These are phyloP conservation scores for Prunella fulvescens DNA, from an alignment of 2,113 vertebrate species.

Conservation along the genomic window DNA sequence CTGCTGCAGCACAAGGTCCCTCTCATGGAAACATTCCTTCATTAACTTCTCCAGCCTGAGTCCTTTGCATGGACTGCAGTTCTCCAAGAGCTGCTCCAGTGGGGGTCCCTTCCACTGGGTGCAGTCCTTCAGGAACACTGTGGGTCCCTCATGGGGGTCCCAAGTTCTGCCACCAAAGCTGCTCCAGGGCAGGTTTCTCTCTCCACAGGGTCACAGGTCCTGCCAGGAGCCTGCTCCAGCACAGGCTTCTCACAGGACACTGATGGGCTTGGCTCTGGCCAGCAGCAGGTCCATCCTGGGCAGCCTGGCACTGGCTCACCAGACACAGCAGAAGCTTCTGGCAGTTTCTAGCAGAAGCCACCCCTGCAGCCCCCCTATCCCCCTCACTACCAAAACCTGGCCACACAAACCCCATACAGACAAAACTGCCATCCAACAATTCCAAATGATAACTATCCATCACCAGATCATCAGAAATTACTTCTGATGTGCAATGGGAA, in stretches of 20 bases:
- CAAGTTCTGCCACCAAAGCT: not conserved
- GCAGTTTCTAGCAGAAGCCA: not conserved
- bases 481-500: not conserved
- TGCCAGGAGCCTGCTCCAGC: not conserved
- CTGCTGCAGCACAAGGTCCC: not conserved
- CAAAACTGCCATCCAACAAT: not conserved
- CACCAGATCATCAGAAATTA: not conserved
- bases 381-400: not conserved
- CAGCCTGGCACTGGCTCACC: not conserved
- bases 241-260: not conserved
- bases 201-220: not conserved
- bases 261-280: not conserved
- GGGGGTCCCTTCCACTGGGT: not conserved
- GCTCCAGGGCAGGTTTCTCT: not conserved
- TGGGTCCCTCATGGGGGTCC: fast-evolving
- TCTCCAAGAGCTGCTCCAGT: not conserved
- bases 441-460: not conserved
- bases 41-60: not conserved
- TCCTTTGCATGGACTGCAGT: not conserved
- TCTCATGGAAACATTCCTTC: not conserved
- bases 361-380: not conserved
- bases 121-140: not conserved
- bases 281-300: fast-evolving
- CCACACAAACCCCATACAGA: not conserved
- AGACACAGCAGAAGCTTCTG: not conserved